phyloP scores from a whole-genome alignment of 2,888 invertebrate genomes.

The Cephus runcator region DNA sequence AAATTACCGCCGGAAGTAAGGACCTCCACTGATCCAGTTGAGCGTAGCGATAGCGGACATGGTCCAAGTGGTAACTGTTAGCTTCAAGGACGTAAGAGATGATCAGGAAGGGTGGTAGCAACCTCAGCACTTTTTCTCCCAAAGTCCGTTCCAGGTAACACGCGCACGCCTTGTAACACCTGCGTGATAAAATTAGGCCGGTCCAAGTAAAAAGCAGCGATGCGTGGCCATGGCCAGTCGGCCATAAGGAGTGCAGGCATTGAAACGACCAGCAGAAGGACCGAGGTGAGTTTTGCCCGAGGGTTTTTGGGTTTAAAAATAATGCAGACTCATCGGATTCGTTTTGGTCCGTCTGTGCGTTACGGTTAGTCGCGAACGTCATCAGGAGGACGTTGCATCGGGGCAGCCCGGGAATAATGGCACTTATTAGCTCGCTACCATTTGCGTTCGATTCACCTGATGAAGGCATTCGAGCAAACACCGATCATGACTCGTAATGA shows the following conservation, averaged over 20 bases:
- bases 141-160: background rate
- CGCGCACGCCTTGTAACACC: background rate
- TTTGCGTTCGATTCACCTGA: slow-evolving; percentile 56
- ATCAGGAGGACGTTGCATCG: background rate
- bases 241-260: background rate
- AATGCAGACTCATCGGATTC: background rate
- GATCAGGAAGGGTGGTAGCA: background rate
- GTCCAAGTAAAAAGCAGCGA: background rate
- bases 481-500: slow-evolving; percentile 34
- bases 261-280: background rate
- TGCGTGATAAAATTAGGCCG: background rate
- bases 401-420: slow-evolving; percentile 36
- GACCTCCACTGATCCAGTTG: background rate
- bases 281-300: background rate
- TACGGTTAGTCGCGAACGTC: background rate
- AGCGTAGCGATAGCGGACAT: background rate
- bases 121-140: background rate
- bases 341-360: background rate
- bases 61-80: background rate
- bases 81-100: background rate
- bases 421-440: slow-evolving; percentile 50
- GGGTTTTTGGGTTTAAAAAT: background rate
- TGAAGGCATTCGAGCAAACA: slow-evolving; percentile 39
- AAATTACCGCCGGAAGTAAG: background rate
- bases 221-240: background rate